Percentiles rank a stretch among this genome's conserved stretches.
These are phyloP conservation scores for Geotrypetes seraphini DNA, from an alignment of 2,797 vertebrate species.

Conservation along the genomic window DNA sequence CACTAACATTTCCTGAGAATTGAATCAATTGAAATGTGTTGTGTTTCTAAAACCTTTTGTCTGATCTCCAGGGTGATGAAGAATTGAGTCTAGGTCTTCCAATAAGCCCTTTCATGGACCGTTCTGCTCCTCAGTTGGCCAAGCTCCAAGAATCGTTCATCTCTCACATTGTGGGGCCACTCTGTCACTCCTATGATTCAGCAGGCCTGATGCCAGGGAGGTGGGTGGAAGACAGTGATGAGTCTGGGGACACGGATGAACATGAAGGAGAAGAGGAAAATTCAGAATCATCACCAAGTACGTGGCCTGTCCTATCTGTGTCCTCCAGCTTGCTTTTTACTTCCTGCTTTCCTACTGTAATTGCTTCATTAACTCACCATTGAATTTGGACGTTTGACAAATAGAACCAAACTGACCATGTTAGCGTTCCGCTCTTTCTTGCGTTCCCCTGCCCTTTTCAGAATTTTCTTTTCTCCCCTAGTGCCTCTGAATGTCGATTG, in stretches of 20 bases:
- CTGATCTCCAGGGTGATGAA: slow-evolving; percentile 77
- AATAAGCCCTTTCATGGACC: slow-evolving; percentile 96
- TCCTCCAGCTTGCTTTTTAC: too few species aligned
- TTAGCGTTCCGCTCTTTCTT: too few species aligned
- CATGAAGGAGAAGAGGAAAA: slow-evolving; percentile 69
- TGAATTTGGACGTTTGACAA: too few species aligned
- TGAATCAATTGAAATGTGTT: neutral
- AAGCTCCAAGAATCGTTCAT: slow-evolving; percentile 97
- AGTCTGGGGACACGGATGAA: slow-evolving; percentile 61
- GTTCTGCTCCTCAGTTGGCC: slow-evolving; percentile 88
- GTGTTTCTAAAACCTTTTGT: neutral
- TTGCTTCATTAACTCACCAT: too few species aligned
- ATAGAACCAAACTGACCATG: too few species aligned
- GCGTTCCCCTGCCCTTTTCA: too few species aligned
- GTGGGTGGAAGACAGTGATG: slow-evolving; percentile 72
- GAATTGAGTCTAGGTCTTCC: slow-evolving; percentile 88
- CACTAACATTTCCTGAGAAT: too few species aligned
- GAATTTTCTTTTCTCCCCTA: too few species aligned
- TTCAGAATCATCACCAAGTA: slow-evolving; percentile 61
- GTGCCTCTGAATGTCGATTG: too few species aligned
- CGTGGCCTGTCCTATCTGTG: neutral
- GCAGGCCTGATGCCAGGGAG: slow-evolving; percentile 87
- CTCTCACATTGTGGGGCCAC: slow-evolving; percentile 93
- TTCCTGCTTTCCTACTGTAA: too few species aligned
- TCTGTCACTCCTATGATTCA: slow-evolving; percentile 90